Percentiles rank a stretch among this genome's conserved stretches.
Evolutionary conservation across 2,888 invertebrate species (phyloP).

Genomic region (Troglohyphantes excavatus): DNA sequence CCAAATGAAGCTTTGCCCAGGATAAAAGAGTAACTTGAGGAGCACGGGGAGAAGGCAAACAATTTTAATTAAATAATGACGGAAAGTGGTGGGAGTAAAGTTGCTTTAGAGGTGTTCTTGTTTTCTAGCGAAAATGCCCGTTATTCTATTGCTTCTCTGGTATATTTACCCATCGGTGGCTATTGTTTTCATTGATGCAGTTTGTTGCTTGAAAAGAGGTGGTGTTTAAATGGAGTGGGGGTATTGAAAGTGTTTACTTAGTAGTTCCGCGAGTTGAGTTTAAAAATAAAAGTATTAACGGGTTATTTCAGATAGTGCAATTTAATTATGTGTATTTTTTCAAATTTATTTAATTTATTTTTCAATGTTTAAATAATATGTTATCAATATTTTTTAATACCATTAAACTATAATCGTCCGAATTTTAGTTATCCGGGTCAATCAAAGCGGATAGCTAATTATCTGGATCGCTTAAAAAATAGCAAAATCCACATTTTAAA

Average conservation of each 20-base stretch:
- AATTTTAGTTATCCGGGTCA: too few species aligned
- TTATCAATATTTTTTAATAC: too few species aligned
- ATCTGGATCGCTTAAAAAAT: too few species aligned
- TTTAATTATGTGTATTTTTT: too few species aligned
- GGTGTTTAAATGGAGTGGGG: background rate
- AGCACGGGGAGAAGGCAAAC: slow-evolving; percentile 56
- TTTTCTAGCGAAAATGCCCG: slow-evolving; percentile 21
- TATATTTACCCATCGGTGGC: slow-evolving; percentile 29
- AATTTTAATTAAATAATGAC: slow-evolving; percentile 72
- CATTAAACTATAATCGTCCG: too few species aligned
- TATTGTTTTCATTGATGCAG: slow-evolving; percentile 46
- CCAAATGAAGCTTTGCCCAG: slow-evolving; percentile 68
- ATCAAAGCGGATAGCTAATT: too few species aligned
- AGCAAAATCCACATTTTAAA: too few species aligned
- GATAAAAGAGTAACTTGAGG: slow-evolving; percentile 64
- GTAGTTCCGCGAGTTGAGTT: too few species aligned
- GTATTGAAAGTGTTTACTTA: background rate
- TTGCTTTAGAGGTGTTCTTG: slow-evolving; percentile 1
- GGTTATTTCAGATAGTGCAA: too few species aligned
- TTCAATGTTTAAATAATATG: too few species aligned
- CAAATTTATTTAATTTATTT: too few species aligned
- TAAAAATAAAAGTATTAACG: too few species aligned
- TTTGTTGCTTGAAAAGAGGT: slow-evolving; percentile 1
- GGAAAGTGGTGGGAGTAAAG: slow-evolving; percentile 6
- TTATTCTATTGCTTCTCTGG: slow-evolving; percentile 9